Evolutionary conservation across 2,113 vertebrate genomes (phyloP), one percentile per base, ranked within the genome.

Genomic region (Grammomys dolichurus): DNA sequence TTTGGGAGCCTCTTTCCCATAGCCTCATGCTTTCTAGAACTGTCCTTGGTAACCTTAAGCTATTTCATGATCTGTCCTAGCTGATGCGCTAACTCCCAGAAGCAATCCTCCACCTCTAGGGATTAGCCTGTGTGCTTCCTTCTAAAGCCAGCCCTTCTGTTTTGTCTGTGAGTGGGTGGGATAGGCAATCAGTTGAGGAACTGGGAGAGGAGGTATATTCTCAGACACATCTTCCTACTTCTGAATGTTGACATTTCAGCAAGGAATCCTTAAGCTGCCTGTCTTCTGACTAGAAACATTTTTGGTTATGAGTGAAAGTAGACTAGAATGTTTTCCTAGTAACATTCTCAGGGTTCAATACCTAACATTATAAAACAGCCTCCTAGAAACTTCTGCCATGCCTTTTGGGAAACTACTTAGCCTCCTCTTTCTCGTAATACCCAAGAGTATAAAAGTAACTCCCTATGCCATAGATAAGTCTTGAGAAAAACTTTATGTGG

Each of bases 231-330:
- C 28, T 86, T 67, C 60, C 9, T 33, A 19, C 43, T 48, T 86
- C 33, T 33, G 84, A 48, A 33, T 46, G 13, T 31, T 67, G 43
- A 67, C 17, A 65, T 22, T 86, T 46, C 26, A 86, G 82, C 10
- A 48, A 86, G 40, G 40, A 48, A 22, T 67, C 43, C 63, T 48
- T 17, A 80, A 54, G 33, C 31, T 54, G 77, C 46, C 48, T 31
- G 75, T 31, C 75, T 65, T 81, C 56, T 90, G 90, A 88, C 93
- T 76, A 67, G 65, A 96, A 90, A 60, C 76, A 36, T 90, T 81
- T 72, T 36, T 80, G 24, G 40, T 87, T 96, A 46, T 22, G 89
- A 94, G 51, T 48, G 76, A 93, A 65, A 58, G 87, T 56, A 88
- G 81, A 75, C 75, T 26, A 84, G 92, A 75, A 24, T 75, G 73